phyloP scores from a whole-genome alignment of 2,113 vertebrate genomes.

The Typhlomys cinereus region DNA sequence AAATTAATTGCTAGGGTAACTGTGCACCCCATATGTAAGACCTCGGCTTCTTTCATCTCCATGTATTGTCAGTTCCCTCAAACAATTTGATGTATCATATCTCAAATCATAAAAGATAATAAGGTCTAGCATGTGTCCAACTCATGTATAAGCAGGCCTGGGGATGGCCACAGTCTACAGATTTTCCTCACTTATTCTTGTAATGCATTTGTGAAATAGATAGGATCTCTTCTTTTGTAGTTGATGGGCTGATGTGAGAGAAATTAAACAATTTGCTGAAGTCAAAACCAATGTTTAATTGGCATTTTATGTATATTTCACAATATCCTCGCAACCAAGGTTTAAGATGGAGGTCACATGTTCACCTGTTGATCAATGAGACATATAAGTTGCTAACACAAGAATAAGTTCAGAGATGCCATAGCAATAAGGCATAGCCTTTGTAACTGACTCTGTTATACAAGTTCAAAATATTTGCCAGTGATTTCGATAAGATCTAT shows the following conservation, averaged over 20 bases:
- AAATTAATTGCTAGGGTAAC: background rate
- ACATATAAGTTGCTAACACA: background rate
- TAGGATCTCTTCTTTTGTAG: background rate
- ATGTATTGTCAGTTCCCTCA: conserved; percentile 17
- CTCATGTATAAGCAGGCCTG: background rate
- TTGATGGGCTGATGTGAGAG: background rate
- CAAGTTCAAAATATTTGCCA: background rate
- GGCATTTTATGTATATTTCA: background rate
- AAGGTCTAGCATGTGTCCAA: background rate
- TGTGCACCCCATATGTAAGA: background rate
- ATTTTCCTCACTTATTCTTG: background rate
- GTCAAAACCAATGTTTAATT: background rate
- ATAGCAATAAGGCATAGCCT: background rate
- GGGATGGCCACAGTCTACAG: background rate
- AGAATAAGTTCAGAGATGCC: background rate
- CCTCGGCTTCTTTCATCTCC: background rate
- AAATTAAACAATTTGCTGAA: conserved; percentile 14
- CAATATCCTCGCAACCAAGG: background rate
- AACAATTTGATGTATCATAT: background rate
- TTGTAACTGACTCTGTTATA: background rate
- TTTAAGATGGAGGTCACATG: background rate
- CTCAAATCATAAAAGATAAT: background rate
- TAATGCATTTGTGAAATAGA: background rate
- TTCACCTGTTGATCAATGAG: background rate
- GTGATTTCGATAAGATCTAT: background rate